A percentile compares a stretch with the other conserved stretches of the same genome.
phyloP scores from a whole-genome alignment of 2,888 invertebrate species.

The Seira musarum region DNA sequence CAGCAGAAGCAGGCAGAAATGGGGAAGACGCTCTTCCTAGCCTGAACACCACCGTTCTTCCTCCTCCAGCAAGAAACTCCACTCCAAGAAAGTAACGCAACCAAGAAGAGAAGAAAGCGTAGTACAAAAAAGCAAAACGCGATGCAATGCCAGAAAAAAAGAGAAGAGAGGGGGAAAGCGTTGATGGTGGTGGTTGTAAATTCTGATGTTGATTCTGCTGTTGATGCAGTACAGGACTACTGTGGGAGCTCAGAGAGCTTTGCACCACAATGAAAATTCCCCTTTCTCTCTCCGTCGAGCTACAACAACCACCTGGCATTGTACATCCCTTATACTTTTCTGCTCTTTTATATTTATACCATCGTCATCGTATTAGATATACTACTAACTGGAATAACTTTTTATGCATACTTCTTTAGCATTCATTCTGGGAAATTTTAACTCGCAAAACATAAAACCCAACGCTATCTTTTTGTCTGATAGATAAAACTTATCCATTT shows the following conservation, averaged over 20 bases:
- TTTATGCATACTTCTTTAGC: too few relatives aligned
- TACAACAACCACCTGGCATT: neutral
- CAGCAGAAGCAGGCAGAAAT: neutral
- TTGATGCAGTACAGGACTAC: slow-evolving; percentile 44
- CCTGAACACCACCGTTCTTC: neutral
- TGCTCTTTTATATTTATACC: too few relatives aligned
- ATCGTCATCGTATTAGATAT: too few relatives aligned
- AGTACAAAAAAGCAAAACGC: slow-evolving; percentile 19
- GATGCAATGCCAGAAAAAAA: slow-evolving; percentile 30
- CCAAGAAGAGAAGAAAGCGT: neutral
- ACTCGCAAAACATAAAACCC: too few relatives aligned
- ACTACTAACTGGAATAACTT: too few relatives aligned
- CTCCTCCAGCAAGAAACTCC: neutral
- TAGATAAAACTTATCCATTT: too few relatives aligned
- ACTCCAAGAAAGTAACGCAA: slow-evolving; percentile 15
- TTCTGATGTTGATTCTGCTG: slow-evolving; percentile 30
- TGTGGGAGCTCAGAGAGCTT: slow-evolving; percentile 18
- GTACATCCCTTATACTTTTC: too few relatives aligned
- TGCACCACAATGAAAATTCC: slow-evolving; percentile 23
- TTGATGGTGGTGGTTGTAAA: slow-evolving; percentile 49
- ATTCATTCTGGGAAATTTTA: too few relatives aligned
- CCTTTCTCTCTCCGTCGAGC: slow-evolving; percentile 3
- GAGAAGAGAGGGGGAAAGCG: slow-evolving; percentile 42
- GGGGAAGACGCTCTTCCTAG: too few relatives aligned
- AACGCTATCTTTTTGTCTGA: too few relatives aligned